Percentiles rank a stretch among this genome's conserved stretches.
Evolutionary conservation across 2,888 invertebrate genomes (phyloP).

Genomic region (Amphipoea oculea): DNA sequence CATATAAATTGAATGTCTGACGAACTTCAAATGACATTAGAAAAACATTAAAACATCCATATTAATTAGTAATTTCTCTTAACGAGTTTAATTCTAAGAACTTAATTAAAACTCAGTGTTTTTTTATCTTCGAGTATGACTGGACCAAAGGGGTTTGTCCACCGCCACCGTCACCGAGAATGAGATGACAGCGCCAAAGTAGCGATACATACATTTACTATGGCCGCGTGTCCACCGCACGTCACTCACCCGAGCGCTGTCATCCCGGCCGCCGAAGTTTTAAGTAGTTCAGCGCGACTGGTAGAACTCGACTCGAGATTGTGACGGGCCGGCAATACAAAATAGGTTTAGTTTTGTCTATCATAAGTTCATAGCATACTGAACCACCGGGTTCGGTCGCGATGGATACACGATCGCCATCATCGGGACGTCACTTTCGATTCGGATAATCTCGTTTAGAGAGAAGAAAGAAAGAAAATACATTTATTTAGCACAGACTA

Average conservation of each 20-base stretch:
- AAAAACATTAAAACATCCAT: constrained; percentile 55
- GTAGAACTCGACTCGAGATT: background rate
- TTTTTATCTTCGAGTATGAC: constrained; percentile 1
- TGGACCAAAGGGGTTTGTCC: background rate
- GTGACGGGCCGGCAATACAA: background rate
- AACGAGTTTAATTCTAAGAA: constrained; percentile 43
- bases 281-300: background rate
- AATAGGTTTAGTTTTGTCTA: too few species aligned
- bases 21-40: constrained; percentile 35
- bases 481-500: too few species aligned
- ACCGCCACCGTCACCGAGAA: background rate
- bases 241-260: background rate
- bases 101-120: constrained; percentile 28
- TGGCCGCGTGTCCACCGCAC: background rate
- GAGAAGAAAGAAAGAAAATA: too few species aligned
- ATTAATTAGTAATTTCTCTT: constrained; percentile 48
- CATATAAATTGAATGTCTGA: constrained; percentile 42
- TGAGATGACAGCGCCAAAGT: background rate
- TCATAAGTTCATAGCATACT: background rate
- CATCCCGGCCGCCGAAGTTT: background rate
- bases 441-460: background rate
- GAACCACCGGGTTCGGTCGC: background rate
- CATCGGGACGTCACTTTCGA: background rate
- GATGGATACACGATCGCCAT: background rate
- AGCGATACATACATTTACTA: background rate